A percentile compares a stretch with the other conserved stretches of the same genome.
Conservation (phyloP, 2,888 invertebrate species). For the Yponomeuta sedellus region DNA sequence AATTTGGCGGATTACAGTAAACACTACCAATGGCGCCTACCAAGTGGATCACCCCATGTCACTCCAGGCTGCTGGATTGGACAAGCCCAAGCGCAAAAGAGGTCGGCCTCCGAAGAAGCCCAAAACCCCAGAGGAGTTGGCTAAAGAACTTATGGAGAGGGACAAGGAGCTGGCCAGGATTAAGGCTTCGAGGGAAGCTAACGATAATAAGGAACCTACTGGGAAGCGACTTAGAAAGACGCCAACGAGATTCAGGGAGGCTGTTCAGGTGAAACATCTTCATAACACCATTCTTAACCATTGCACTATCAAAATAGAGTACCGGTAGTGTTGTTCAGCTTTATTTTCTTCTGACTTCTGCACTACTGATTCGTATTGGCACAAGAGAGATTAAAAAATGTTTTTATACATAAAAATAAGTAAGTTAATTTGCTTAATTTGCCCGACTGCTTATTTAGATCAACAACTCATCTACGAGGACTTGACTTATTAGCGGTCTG, state of each 20-base stretch:
- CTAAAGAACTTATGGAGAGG: constrained; percentile 37
- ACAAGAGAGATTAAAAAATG: too few species aligned
- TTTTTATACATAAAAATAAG: too few species aligned
- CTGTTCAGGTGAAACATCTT: constrained; percentile 68
- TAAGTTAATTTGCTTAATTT: too few species aligned
- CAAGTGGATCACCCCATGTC: constrained; percentile 79
- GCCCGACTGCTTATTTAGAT: too few species aligned
- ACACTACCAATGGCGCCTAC: constrained; percentile 79
- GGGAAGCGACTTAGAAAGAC: constrained; percentile 80
- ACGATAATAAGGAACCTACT: constrained; percentile 61
- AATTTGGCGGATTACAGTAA: constrained; percentile 54
- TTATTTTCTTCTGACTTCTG: too few species aligned
- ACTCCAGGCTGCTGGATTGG: constrained; percentile 79
- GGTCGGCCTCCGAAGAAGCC: constrained; percentile 81
- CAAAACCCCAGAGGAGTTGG: constrained; percentile 53
- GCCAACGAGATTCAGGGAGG: constrained; percentile 77
- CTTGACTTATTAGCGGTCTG: too few species aligned
- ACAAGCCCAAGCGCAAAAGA: constrained; percentile 80
- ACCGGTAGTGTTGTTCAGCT: too few species aligned
- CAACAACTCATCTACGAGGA: too few species aligned
- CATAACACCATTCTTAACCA: background rate
- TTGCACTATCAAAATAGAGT: too few species aligned
- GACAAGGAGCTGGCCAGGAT: constrained; percentile 31
- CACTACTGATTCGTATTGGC: too few species aligned
- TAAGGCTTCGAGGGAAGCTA: constrained; percentile 25